Evolutionary conservation across 2,888 invertebrate genomes (phyloP).

Genomic region (Cybosia mesomella): DNA sequence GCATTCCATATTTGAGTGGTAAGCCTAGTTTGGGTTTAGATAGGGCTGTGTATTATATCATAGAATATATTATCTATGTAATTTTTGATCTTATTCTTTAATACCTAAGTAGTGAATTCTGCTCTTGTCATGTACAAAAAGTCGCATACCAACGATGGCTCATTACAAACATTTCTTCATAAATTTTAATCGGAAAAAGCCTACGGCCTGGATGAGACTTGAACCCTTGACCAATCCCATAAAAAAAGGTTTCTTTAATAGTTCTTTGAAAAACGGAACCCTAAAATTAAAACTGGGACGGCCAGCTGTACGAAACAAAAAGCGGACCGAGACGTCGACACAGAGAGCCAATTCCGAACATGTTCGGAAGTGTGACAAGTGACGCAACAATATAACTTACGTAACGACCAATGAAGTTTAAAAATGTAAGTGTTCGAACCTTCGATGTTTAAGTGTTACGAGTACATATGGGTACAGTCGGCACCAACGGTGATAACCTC

Average conservation of each 20-base stretch:
- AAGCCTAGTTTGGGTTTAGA: too few relatives aligned
- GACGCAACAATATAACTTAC: conserved; percentile 35
- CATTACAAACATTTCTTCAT: too few relatives aligned
- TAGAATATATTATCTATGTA: too few relatives aligned
- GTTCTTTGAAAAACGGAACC: conserved; percentile 24
- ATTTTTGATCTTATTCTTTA: too few relatives aligned
- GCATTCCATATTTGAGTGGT: too few relatives aligned
- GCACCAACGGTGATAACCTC: not conserved
- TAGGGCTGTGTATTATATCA: too few relatives aligned
- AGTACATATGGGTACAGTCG: not conserved
- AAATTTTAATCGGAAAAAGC: too few relatives aligned
- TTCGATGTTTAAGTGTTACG: conserved; percentile 20
- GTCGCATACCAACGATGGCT: too few relatives aligned
- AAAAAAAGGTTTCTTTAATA: not conserved
- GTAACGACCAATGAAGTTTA: conserved; percentile 44
- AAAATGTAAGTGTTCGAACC: conserved; percentile 34
- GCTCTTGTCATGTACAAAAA: too few relatives aligned
- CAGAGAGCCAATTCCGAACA: conserved; percentile 48
- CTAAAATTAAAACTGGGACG: conserved; percentile 34
- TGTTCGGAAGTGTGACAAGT: conserved; percentile 47
- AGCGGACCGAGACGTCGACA: conserved; percentile 49
- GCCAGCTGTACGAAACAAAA: conserved; percentile 33
- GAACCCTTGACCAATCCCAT: too few relatives aligned
- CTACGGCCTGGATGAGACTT: too few relatives aligned
- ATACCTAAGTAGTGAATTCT: too few relatives aligned